phyloP scores from a whole-genome alignment of 2,113 vertebrate genomes.

The Phalacrocorax carbo region DNA sequence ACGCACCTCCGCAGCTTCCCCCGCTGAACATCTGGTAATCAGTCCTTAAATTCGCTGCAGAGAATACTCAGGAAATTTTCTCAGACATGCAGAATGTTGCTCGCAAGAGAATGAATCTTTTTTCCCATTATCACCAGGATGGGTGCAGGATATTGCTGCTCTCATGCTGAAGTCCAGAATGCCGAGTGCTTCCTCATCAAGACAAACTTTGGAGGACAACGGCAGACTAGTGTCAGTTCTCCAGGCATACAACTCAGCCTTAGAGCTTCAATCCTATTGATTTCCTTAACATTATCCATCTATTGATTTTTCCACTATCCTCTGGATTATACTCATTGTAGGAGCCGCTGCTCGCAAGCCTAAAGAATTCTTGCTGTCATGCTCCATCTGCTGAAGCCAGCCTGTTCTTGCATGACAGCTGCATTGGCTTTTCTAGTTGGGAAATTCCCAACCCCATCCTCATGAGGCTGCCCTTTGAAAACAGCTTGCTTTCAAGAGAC shows the following conservation, averaged over 20 bases:
- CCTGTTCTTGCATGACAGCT: not conserved
- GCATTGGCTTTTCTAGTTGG: not conserved
- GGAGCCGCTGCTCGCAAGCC: not conserved
- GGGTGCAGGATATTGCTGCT: not conserved
- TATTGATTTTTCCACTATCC: not conserved
- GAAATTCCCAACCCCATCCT: not conserved
- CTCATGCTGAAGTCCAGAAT: not conserved
- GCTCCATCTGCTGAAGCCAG: constrained; percentile 4
- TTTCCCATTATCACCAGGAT: not conserved
- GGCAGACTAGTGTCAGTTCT: not conserved
- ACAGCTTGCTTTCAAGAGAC: not conserved
- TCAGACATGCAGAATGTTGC: not conserved
- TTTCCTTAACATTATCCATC: not conserved
- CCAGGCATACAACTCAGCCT: not conserved
- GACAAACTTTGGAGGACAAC: not conserved
- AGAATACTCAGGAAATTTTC: not conserved
- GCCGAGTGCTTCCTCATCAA: not conserved
- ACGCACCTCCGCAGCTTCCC: not conserved
- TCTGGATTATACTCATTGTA: not conserved
- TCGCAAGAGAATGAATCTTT: not conserved
- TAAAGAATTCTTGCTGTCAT: not conserved
- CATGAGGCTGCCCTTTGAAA: not conserved
- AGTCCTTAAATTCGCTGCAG: not conserved
- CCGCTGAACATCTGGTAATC: not conserved
- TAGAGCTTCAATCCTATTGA: not conserved